Base-by-base conservation (phyloP, 2,113 vertebrate genomes). In the Diadophis punctatus region DNA sequence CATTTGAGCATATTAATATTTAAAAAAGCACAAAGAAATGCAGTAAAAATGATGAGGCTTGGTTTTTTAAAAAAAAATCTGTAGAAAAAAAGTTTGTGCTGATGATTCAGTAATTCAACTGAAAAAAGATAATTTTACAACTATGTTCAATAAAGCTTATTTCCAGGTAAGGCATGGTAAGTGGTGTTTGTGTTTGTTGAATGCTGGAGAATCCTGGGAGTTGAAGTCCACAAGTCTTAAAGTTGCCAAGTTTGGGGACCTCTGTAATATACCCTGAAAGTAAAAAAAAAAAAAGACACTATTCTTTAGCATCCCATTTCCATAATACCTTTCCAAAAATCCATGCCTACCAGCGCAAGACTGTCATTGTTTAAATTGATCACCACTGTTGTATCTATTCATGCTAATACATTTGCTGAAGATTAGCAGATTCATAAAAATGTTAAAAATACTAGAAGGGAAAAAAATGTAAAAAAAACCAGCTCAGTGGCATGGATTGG, bases 91-190 rank as follows among this genome's bases (percentile, higher is more conserved):
- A 97, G 97, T 98, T 98, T 98, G 97, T 98, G 98, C 98, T 96
- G 97, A 98, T 98, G 97, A 98, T 98, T 98, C 98, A 97, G 96
- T 97, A 96, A 98, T 97, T 98, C 97, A 97, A 97, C 96, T 97
- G 97, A 97, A 93, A 86, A 98, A 97, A 97, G 96, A 97, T 97
- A 97, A 98, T 98, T 98, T 98, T 98, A 97, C 98, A 98, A 97
- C 98, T 97, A 95, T 98, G 98, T 98, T 98, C 98, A 98, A 98
- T 99, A 98, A 98, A 98, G 96, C 98, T 97, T 98, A 97, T 98
- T 98, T 98, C 98, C 98, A 98, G 98, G 98, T 98, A 98, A 97
- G 97, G 97, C 96, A 96, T 92, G 97, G 96, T 91, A 96, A 95
- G 97, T 96, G 91, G 97, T 97, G 93, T 34, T 97, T 97, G 97